Conservation (phyloP, 1,140 invertebrate genomes). For the Rhagoletis pomonella region DNA sequence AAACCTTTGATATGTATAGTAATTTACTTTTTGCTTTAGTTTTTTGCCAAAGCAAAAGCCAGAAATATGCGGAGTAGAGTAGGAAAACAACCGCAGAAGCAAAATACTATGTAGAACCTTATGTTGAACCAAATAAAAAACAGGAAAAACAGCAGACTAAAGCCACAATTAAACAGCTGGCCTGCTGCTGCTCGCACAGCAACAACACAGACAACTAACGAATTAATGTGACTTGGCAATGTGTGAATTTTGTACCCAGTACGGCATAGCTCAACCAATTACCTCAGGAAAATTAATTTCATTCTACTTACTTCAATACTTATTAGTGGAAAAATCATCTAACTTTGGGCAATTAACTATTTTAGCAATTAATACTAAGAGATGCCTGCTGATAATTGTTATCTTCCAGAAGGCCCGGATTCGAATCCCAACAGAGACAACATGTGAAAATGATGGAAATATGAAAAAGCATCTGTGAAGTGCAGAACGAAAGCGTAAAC, state of each 20-base stretch:
- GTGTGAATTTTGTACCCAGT: background rate
- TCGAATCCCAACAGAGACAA: too few relatives aligned
- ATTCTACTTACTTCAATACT: too few relatives aligned
- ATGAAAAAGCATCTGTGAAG: too few relatives aligned
- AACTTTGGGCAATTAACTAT: too few relatives aligned
- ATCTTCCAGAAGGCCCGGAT: too few relatives aligned
- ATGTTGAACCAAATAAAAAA: background rate
- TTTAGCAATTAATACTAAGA: too few relatives aligned
- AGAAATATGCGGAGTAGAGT: background rate
- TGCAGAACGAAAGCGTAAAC: too few relatives aligned
- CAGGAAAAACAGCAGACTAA: background rate
- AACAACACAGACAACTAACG: constrained; percentile 10
- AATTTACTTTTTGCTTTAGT: background rate
- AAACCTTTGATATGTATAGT: background rate
- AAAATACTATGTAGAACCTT: background rate
- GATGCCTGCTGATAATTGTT: too few relatives aligned
- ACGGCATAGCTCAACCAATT: too few relatives aligned
- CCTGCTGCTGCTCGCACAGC: constrained; percentile 2
- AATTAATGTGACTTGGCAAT: background rate
- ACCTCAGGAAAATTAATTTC: too few relatives aligned
- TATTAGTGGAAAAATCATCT: too few relatives aligned
- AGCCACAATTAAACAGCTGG: constrained; percentile 1
- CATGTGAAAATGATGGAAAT: too few relatives aligned
- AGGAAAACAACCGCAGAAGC: background rate
- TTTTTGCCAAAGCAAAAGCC: background rate